A percentile compares a stretch with the other conserved stretches of the same genome.
These are phyloP conservation scores for Peromyscus nudipes DNA, from an alignment of 2,797 vertebrate species.

Conservation along the genomic window DNA sequence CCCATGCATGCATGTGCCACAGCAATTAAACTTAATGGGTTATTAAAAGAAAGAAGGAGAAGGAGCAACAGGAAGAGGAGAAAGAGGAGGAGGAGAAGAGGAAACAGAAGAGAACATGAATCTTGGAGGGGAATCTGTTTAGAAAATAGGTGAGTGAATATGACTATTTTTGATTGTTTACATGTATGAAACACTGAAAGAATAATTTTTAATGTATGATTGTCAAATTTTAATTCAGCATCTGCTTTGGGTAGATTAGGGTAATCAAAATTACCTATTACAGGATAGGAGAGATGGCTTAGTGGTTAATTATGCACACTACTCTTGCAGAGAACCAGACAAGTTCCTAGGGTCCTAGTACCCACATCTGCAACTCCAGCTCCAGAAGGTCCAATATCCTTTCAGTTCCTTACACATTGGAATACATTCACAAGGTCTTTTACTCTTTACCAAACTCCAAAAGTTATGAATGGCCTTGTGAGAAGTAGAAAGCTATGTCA, in stretches of 20 bases:
- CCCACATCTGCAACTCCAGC: no score
- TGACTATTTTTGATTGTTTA: neutral
- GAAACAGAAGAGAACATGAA: neutral
- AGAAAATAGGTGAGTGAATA: neutral
- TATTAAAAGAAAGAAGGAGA: neutral
- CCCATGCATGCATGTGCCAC: neutral
- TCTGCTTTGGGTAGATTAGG: neutral
- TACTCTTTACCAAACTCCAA: neutral
- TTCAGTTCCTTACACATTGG: neutral
- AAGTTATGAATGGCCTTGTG: neutral
- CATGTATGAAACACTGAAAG: neutral
- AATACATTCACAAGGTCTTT: neutral
- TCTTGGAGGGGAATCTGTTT: neutral
- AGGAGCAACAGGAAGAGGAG: neutral
- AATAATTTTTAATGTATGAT: neutral
- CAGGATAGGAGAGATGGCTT: neutral
- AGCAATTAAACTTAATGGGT: no score
- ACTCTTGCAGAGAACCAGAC: neutral
- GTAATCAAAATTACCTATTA: no score
- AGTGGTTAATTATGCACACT: neutral
- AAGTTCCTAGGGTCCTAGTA: neutral
- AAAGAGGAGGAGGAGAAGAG: neutral
- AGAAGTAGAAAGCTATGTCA: neutral
- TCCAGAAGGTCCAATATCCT: no score
- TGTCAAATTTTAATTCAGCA: neutral